Base-by-base conservation (phyloP, 2,888 invertebrate species). In the Icerya purchasi region DNA sequence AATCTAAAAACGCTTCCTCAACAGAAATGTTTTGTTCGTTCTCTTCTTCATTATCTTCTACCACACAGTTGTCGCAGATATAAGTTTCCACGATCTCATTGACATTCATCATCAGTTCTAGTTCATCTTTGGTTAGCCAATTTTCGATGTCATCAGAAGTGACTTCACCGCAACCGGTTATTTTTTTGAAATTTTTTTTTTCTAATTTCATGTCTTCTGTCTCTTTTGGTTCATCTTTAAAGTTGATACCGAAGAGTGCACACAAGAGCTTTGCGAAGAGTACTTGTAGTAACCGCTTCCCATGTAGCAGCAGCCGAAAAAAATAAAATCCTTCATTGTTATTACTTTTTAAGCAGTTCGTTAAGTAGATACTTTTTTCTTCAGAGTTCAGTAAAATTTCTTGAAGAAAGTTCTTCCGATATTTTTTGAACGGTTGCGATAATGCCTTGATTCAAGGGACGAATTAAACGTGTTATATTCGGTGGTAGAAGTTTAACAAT, bases 401-500 rank as follows among this genome's bases (percentile, higher is more conserved):
- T n/a, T n/a, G n/a, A n/a, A n/a, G n/a, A n/a, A n/a, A n/a, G n/a
- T n/a, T n/a, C n/a, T 19, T 8, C 53, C 18, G 10, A 54, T 14
- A 10, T 22, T 10, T 23, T 10, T 62, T 68, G 67, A 5, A 64
- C 56, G 25, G 63, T 63, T 22, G 61, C 64, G 10, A 67, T 65
- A 14, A 67, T 63, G 1, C 65, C 64, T 56, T 68, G 68, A 58
- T 66, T 63, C 67, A 67, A 68, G 2, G 67, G 67, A 54, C 67
- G 66, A 21, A 68, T 60, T 2, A 68, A 24, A 5, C 63, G 36
- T 2, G 65, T 66, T 2, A 65, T 65, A 55, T 64, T 67, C 1
- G 65, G 65, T 22, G 66, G 64, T n/a, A 67, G 50, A 58, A 60
- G 65, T 19, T 63, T 60, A 1, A 66, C 62, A 19, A 65, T 62